These are phyloP conservation scores for Lomographa bimaculata DNA, from an alignment of 2,888 invertebrate genomes.

Conservation along the genomic window DNA sequence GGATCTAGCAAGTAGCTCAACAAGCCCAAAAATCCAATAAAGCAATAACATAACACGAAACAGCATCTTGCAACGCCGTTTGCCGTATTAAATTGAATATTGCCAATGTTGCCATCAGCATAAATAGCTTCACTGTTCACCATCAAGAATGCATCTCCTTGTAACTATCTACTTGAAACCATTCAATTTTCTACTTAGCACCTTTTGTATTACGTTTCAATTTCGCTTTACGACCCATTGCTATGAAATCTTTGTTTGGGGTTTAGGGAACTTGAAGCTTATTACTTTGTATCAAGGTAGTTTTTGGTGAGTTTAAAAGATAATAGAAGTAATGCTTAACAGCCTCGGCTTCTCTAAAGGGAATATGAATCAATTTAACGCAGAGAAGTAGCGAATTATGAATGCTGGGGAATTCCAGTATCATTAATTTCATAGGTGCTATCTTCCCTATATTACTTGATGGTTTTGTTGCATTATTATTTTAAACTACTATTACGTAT, in stretches of 20 bases:
- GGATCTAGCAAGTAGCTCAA: too few species aligned
- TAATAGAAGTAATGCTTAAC: constrained; percentile 36
- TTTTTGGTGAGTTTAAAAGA: constrained; percentile 8
- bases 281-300: constrained; percentile 13
- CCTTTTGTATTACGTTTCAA: constrained; percentile 5
- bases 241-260: constrained; percentile 22
- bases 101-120: constrained; percentile 39
- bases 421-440: constrained; percentile 6
- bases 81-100: constrained; percentile 36
- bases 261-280: constrained; percentile 20
- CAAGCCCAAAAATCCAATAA: too few species aligned
- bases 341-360: constrained; percentile 36
- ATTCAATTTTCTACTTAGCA: constrained; percentile 4
- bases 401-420: constrained; percentile 23
- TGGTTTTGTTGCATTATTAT: constrained; percentile 4
- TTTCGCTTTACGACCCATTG: constrained; percentile 13
- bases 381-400: constrained; percentile 31
- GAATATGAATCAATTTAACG: constrained; percentile 59
- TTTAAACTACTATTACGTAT: too few species aligned
- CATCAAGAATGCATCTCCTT: constrained; percentile 42
- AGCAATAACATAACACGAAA: constrained; percentile 8
- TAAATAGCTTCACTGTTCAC: constrained; percentile 36
- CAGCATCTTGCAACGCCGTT: constrained; percentile 1
- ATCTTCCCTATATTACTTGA: constrained; percentile 9
- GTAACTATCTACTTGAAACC: constrained; percentile 14